Base-by-base conservation (phyloP, 2,113 vertebrate species). In the Archilochus colubris region DNA sequence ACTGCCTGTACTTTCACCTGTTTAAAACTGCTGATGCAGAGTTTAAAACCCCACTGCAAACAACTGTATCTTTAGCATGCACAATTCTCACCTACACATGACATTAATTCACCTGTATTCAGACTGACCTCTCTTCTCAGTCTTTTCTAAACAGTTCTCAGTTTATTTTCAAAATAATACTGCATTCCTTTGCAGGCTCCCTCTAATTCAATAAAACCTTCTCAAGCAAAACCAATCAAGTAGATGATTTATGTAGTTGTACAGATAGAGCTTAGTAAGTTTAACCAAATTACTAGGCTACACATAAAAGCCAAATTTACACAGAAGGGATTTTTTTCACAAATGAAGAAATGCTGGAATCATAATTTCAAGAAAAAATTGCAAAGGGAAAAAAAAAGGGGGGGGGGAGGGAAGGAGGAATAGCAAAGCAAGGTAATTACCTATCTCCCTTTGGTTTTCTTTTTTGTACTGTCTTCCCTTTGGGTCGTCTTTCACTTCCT, bases 381-480 rank as follows among this genome's bases (percentile, higher is more conserved):
- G 44, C 30, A 57, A 91, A 92, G 36, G 22, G 66, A 25, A 92
- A 62, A 44, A 74, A 53, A 50, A 40, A 40, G 0, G 24, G 27
- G 48, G 18, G 48, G 40, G 12, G 27, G 25, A 20, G 67, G 46
- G 46, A 19, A 18, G 46, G 18, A 19, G 46, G 38, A 82, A 81
- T 59, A 96, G 72, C 27, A 94, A 96, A 89, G 46, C 48, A 95
- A 97, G 74, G 57, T 88, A 95, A 98, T 99, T 98, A 99, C 99
- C 99, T 99, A 98, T 99, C 99, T 98, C 99, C 99, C 98, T 99
- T 99, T 98, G 99, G 99, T 98, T 99, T 99, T 97, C 99, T 98
- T 97, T 99, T 99, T 89, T 98, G 98, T 92, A 98, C 98, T 96
- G 98, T 98, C 98, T 99, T 99, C 96, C 98, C 99, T 99, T 99